Evolutionary conservation across 2,113 vertebrate genomes (phyloP).

Genomic region (Mionectes macconnelli): DNA sequence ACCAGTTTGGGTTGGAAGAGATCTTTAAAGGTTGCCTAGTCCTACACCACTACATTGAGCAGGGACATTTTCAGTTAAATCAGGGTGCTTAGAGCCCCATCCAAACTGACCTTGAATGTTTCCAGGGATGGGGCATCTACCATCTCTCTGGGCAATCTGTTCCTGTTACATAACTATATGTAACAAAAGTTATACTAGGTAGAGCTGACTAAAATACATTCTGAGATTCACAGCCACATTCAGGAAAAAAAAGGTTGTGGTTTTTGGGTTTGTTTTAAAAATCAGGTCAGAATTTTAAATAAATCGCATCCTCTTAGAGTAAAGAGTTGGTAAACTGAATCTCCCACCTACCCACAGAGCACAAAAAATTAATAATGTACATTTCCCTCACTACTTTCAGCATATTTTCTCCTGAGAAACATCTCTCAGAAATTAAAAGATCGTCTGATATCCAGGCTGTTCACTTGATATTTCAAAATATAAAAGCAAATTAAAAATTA

Average conservation of each 20-base stretch:
- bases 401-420: not conserved
- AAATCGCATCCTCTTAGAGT: not conserved
- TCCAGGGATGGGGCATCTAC: not conserved
- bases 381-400: not conserved
- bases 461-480: not conserved
- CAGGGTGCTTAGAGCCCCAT: not conserved
- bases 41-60: not conserved
- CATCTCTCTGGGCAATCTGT: not conserved
- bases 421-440: not conserved
- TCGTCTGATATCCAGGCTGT: not conserved
- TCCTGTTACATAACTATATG: not conserved
- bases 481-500: not conserved
- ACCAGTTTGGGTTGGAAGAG: not conserved
- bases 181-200: not conserved
- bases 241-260: accelerated
- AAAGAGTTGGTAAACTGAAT: not conserved
- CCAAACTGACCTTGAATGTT: not conserved
- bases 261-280: not conserved
- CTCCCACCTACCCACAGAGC: not conserved
- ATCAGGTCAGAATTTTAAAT: not conserved
- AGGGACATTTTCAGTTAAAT: not conserved
- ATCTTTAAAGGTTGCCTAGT: not conserved
- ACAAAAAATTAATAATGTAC: not conserved
- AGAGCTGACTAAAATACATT: not conserved
- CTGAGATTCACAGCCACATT: not conserved